Percentiles rank a stretch among this genome's conserved stretches.
phyloP scores from a whole-genome alignment of 2,888 invertebrate species.

The Silvanus unidentatus region DNA sequence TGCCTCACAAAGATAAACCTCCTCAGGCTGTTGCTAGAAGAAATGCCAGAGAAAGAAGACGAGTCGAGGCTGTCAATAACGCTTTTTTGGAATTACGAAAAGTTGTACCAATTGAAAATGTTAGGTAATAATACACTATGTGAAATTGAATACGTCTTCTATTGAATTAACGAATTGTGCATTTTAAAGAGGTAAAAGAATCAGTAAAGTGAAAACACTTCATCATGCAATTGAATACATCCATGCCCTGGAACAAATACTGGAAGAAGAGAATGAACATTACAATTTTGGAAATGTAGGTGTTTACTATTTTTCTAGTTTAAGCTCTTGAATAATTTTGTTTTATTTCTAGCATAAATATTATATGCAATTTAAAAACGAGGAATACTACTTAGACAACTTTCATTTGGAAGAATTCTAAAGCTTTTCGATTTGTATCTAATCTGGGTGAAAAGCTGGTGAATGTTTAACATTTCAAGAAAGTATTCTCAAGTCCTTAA shows the following conservation, averaged over 20 bases:
- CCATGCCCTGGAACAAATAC: constrained; percentile 47
- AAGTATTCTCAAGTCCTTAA: too few species aligned
- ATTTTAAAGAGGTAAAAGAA: constrained; percentile 46
- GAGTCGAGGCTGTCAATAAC: constrained; percentile 60
- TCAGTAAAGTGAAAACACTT: constrained; percentile 61
- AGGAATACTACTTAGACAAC: too few species aligned
- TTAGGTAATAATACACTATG: constrained; percentile 33
- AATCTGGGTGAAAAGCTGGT: too few species aligned
- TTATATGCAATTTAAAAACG: too few species aligned
- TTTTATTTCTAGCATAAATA: too few species aligned
- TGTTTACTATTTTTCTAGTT: neutral
- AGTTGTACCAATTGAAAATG: constrained; percentile 53
- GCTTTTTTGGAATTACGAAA: constrained; percentile 55
- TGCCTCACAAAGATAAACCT: constrained; percentile 50
- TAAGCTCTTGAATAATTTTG: too few species aligned
- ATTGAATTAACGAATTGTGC: neutral
- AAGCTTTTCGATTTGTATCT: too few species aligned
- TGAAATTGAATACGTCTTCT: neutral
- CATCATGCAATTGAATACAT: constrained; percentile 61
- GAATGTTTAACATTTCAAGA: too few species aligned
- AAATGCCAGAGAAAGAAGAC: constrained; percentile 57
- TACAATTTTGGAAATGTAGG: constrained; percentile 12
- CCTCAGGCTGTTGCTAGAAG: constrained; percentile 53
- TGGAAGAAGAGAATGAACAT: constrained; percentile 25
- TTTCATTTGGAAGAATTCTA: too few species aligned